These are phyloP conservation scores for Furcifer pardalis DNA, from an alignment of 2,797 vertebrate species.

Conservation along the genomic window DNA sequence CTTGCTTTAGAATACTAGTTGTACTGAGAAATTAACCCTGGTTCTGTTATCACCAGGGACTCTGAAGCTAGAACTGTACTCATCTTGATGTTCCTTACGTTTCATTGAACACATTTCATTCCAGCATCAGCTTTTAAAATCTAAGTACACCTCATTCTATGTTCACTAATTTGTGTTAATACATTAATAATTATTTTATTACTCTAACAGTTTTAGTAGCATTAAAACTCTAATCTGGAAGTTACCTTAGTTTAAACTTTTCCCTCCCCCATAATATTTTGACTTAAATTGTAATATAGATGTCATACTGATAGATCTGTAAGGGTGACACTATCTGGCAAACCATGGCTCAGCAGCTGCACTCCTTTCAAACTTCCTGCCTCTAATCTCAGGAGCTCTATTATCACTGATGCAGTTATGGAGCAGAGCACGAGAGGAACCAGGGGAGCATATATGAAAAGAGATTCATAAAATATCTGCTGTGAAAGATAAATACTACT, in stretches of 20 bases:
- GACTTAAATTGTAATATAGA: conserved; percentile 24
- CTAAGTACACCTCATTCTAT: conserved; percentile 49
- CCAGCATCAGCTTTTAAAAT: conserved; percentile 62
- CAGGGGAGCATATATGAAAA: not conserved
- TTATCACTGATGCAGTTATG: not conserved
- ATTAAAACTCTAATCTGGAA: conserved; percentile 44
- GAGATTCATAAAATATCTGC: no score
- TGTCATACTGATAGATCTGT: not conserved
- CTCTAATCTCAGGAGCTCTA: not conserved
- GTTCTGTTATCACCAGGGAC: conserved; percentile 30
- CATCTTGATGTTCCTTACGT: conserved; percentile 45
- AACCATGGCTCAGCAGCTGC: not conserved
- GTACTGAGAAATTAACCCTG: conserved; percentile 47
- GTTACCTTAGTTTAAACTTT: not conserved
- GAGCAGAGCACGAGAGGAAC: not conserved
- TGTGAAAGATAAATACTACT: no score
- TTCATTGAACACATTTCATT: conserved; percentile 61
- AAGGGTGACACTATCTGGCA: not conserved
- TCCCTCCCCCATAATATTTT: not conserved
- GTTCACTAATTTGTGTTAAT: conserved; percentile 66
- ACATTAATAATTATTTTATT: conserved; percentile 54
- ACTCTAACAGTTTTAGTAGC: conserved; percentile 35
- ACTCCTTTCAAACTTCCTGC: not conserved
- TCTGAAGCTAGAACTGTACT: conserved; percentile 47
- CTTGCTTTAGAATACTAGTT: conserved; percentile 39